These are phyloP conservation scores for Mustela nigripes DNA, from an alignment of 2,113 vertebrate genomes.

Conservation along the genomic window DNA sequence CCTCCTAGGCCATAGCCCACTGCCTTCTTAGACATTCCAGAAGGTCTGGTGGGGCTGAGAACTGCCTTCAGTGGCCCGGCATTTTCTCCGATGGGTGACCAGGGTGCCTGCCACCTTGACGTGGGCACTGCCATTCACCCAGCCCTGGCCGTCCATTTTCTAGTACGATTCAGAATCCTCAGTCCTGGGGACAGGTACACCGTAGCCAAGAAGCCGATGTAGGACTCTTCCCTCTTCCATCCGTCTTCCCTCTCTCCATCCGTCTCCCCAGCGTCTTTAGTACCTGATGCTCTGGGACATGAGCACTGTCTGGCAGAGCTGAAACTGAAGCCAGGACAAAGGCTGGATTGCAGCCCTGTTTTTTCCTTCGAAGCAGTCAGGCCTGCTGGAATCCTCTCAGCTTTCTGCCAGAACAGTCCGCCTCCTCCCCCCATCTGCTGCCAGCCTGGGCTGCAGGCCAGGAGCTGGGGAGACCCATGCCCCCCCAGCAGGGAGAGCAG, in stretches of 20 bases:
- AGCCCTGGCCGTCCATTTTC: background rate
- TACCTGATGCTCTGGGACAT: background rate
- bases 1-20: background rate
- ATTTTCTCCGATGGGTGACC: background rate
- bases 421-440: background rate
- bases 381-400: background rate
- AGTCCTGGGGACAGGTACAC: background rate
- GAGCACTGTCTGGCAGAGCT: background rate
- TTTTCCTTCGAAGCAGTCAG: fast-evolving
- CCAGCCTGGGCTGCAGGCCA: background rate
- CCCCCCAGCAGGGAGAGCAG: background rate
- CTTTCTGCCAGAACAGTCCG: background rate
- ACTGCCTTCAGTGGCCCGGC: background rate
- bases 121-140: background rate
- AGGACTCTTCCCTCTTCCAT: background rate
- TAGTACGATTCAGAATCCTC: background rate
- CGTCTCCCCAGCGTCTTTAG: background rate
- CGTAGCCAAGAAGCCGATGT: background rate
- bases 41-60: background rate
- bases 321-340: background rate
- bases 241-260: background rate
- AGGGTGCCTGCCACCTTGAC: background rate
- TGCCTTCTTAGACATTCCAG: background rate
- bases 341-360: background rate
- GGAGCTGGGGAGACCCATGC: background rate